These are phyloP conservation scores for Enteromius radiatus DNA, from an alignment of 2,797 vertebrate species.

Conservation along the genomic window DNA sequence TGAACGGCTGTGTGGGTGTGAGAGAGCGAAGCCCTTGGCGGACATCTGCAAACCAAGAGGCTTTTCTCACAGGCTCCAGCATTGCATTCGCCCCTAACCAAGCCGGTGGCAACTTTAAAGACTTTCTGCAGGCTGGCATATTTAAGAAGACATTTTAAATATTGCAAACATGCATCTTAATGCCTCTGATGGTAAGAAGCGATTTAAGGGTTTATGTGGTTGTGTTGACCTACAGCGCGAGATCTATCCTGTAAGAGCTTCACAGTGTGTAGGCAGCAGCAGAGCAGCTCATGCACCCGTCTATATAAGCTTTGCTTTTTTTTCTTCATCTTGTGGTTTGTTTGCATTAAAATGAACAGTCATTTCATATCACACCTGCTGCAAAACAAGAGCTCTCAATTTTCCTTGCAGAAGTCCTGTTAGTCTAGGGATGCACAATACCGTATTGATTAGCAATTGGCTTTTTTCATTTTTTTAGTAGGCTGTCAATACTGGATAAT, in stretches of 20 bases:
- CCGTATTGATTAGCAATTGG: background rate
- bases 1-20: constrained; percentile 48
- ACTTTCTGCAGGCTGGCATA: background rate
- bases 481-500: background rate
- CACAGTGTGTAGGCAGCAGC: constrained; percentile 31
- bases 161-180: background rate
- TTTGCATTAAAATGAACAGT: constrained; percentile 63
- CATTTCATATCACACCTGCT: constrained; percentile 75
- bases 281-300: constrained; percentile 64
- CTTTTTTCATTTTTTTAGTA: too few relatives aligned
- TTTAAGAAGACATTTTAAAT: constrained; percentile 13
- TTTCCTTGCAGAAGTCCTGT: background rate
- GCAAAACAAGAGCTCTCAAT: constrained; percentile 62
- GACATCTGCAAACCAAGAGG: constrained; percentile 12
- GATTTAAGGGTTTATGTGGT: constrained; percentile 2
- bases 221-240: background rate
- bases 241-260: constrained; percentile 1
- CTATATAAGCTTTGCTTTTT: constrained; percentile 56
- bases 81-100: background rate
- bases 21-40: constrained; percentile 33
- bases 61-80: constrained; percentile 13
- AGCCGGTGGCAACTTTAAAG: constrained; percentile 17
- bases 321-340: constrained; percentile 75
- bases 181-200: background rate
- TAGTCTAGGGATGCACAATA: background rate